These are phyloP conservation scores for Chaenocephalus aceratus DNA, from an alignment of 2,113 vertebrate genomes.

Conservation along the genomic window DNA sequence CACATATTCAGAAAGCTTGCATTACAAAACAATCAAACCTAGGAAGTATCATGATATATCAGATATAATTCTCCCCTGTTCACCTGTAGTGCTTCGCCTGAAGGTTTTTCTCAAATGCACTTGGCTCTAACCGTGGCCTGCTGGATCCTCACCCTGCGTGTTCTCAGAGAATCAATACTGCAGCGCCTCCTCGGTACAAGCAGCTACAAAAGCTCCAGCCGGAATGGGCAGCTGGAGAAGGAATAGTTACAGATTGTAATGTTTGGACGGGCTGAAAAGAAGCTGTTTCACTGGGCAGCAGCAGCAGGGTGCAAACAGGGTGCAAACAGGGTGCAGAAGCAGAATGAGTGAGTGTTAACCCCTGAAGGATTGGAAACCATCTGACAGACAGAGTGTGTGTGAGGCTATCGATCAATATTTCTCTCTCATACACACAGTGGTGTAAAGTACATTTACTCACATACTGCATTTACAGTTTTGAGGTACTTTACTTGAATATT, in stretches of 20 bases:
- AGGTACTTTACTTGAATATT: too few relatives aligned
- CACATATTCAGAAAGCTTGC: too few relatives aligned
- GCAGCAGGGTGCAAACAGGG: constrained; percentile 1
- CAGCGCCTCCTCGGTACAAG: background rate
- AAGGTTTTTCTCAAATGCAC: background rate
- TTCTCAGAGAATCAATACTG: constrained; percentile 34
- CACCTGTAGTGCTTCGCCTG: too few relatives aligned
- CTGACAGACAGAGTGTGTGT: background rate
- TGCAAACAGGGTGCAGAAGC: background rate
- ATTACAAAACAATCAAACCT: too few relatives aligned
- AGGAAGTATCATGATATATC: too few relatives aligned
- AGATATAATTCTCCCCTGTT: too few relatives aligned
- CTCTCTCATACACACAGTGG: background rate
- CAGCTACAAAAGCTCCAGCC: background rate
- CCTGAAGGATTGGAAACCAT: background rate
- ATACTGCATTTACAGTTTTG: too few relatives aligned
- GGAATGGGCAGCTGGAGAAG: background rate
- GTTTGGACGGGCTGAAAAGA: background rate
- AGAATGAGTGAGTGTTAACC: background rate
- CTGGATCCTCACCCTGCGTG: background rate
- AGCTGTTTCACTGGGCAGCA: background rate
- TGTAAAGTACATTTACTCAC: too few relatives aligned
- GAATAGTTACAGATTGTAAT: background rate
- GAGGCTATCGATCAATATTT: background rate
- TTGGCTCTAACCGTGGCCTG: background rate